These are phyloP conservation scores for Drosophila littoralis DNA, from an alignment of 1,140 invertebrate genomes.

Conservation along the genomic window DNA sequence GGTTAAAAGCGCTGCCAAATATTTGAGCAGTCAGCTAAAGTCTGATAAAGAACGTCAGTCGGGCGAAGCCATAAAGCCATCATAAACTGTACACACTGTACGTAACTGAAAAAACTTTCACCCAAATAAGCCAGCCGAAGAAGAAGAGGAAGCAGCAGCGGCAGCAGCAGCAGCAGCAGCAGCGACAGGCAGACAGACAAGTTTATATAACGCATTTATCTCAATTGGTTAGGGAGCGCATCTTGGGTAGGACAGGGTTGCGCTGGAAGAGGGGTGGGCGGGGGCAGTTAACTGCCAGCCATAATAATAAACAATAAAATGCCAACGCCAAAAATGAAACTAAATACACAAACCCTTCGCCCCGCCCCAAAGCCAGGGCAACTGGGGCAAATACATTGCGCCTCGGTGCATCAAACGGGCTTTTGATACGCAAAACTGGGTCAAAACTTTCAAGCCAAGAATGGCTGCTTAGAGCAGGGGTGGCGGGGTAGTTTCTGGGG, in stretches of 20 bases:
- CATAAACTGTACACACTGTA: slow-evolving; percentile 35
- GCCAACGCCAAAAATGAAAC: slow-evolving; percentile 74
- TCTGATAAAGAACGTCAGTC: slow-evolving; percentile 54
- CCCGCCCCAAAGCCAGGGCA: neutral
- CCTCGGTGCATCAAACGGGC: slow-evolving; percentile 35
- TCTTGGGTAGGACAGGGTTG: slow-evolving; percentile 4
- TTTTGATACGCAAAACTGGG: slow-evolving; percentile 56
- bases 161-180: neutral
- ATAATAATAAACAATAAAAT: slow-evolving; percentile 78
- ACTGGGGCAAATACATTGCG: slow-evolving; percentile 58
- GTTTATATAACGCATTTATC: slow-evolving; percentile 79
- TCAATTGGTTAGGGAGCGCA: slow-evolving; percentile 53
- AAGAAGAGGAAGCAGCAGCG: neutral
- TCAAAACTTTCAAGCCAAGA: slow-evolving; percentile 41
- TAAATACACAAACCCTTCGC: slow-evolving; percentile 65
- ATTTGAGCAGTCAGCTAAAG: slow-evolving; percentile 41
- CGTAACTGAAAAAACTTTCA: slow-evolving; percentile 47
- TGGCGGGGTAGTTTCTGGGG: slow-evolving; percentile 9
- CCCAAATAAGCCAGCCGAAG: slow-evolving; percentile 26
- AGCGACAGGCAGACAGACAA: slow-evolving; percentile 22
- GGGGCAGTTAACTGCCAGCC: slow-evolving; percentile 27
- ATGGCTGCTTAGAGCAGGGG: slow-evolving; percentile 20
- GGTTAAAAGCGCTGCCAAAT: slow-evolving; percentile 46
- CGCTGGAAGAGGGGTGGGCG: neutral
- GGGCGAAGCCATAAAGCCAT: slow-evolving; percentile 37